Evolutionary conservation across 2,797 vertebrate species (phyloP).

Genomic region (Sciurus vulgaris): DNA sequence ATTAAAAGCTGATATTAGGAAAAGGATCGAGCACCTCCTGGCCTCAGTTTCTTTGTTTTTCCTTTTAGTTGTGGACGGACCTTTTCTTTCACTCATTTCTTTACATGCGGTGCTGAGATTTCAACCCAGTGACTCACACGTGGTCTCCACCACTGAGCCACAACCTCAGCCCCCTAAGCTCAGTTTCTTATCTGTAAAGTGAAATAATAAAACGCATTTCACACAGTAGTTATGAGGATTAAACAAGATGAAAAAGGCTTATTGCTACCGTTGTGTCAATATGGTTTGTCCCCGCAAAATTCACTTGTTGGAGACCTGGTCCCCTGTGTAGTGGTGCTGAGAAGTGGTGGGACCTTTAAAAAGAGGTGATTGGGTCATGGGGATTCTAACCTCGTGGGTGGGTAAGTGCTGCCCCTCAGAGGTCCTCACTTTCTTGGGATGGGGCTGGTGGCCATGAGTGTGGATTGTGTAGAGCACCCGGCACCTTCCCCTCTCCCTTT

Average conservation of each 20-base stretch:
- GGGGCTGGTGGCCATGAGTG: too few species aligned
- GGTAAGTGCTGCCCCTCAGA: neutral
- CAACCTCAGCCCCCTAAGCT: neutral
- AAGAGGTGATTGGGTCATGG: too few species aligned
- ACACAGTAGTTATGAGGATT: neutral
- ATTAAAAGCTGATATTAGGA: neutral
- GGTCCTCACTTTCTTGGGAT: neutral
- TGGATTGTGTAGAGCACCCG: neutral
- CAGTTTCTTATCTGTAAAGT: neutral
- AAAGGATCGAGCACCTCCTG: neutral
- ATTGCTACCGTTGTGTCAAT: neutral
- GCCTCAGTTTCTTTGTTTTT: neutral
- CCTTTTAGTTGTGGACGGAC: too few species aligned
- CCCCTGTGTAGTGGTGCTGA: neutral
- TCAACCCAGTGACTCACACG: too few species aligned
- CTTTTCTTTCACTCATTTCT: too few species aligned
- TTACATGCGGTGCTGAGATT: too few species aligned
- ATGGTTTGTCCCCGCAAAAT: neutral
- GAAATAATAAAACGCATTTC: neutral
- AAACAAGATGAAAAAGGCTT: neutral
- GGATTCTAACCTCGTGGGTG: neutral
- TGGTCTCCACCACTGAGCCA: too few species aligned
- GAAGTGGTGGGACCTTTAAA: neutral
- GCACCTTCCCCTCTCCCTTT: neutral
- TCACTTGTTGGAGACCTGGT: neutral